Evolutionary conservation across 1,140 invertebrate genomes (phyloP).

Genomic region (Eueides isabella): DNA sequence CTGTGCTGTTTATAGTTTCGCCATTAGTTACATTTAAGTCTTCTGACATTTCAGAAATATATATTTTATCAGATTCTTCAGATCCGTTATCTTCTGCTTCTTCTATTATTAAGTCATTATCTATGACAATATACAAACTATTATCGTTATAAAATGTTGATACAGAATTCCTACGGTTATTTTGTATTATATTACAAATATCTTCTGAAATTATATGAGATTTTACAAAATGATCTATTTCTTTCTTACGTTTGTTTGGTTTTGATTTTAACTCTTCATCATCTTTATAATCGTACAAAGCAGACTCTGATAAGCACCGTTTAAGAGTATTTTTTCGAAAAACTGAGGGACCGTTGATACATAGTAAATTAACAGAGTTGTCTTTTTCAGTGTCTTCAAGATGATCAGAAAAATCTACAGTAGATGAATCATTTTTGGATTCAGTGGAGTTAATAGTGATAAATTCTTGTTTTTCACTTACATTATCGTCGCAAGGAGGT

Average conservation of each 20-base stretch:
- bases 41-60: slow-evolving; percentile 53
- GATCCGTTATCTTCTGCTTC: slow-evolving; percentile 63
- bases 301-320: slow-evolving; percentile 72
- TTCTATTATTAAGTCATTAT: slow-evolving; percentile 64
- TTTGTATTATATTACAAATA: slow-evolving; percentile 61
- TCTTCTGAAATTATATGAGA: slow-evolving; percentile 50
- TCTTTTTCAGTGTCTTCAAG: background rate
- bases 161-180: slow-evolving; percentile 67
- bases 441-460: background rate
- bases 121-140: slow-evolving; percentile 72
- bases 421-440: background rate
- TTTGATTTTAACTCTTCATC: slow-evolving; percentile 38
- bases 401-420: background rate
- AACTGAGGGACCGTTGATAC: background rate
- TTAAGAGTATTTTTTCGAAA: slow-evolving; percentile 44
- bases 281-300: slow-evolving; percentile 48
- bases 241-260: slow-evolving; percentile 56
- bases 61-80: slow-evolving; percentile 57
- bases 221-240: slow-evolving; percentile 42
- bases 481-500: slow-evolving; percentile 2
- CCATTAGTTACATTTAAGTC: slow-evolving; percentile 41
- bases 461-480: slow-evolving; percentile 12
- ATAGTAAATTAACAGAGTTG: background rate
- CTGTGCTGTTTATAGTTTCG: slow-evolving; percentile 16
- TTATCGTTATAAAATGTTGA: slow-evolving; percentile 66